Percentiles rank a stretch among this genome's conserved stretches.
These are phyloP conservation scores for Xenotilapia caudafasciata DNA, from an alignment of 2,113 vertebrate species.

Conservation along the genomic window DNA sequence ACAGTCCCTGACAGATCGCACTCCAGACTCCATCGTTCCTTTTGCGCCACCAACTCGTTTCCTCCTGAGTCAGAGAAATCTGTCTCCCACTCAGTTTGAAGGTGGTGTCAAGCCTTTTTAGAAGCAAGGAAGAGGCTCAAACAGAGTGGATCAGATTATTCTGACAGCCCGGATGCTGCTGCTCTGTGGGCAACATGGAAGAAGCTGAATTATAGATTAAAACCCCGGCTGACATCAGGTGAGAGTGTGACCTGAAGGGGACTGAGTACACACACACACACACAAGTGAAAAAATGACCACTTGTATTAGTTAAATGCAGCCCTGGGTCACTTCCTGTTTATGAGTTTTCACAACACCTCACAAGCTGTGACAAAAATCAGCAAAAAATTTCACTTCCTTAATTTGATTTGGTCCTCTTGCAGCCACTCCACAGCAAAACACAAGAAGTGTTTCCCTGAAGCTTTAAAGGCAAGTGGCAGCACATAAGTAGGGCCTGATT, in stretches of 20 bases:
- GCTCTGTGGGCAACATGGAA: not conserved
- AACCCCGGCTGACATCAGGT: conserved; percentile 1
- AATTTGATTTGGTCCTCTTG: not conserved
- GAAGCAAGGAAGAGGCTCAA: not conserved
- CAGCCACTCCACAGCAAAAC: not conserved
- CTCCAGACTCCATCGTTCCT: not conserved
- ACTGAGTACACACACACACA: not conserved
- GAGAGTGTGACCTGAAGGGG: not conserved
- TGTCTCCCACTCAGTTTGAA: not conserved
- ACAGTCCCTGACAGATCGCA: not conserved
- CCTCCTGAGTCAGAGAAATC: not conserved
- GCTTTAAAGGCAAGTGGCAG: not conserved
- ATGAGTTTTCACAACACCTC: not conserved
- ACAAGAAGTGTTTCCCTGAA: not conserved
- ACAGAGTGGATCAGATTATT: conserved; percentile 1
- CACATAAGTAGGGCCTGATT: not conserved
- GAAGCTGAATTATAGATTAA: conserved; percentile 55
- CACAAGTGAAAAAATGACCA: not conserved
- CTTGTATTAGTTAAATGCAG: not conserved
- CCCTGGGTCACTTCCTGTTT: not conserved
- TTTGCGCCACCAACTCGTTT: not conserved
- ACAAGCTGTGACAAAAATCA: not conserved
- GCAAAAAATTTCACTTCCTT: not conserved
- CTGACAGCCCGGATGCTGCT: not conserved
- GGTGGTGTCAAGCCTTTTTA: not conserved